Conservation (phyloP, 2,113 vertebrate genomes). For the Erythrocercus mccallii region DNA sequence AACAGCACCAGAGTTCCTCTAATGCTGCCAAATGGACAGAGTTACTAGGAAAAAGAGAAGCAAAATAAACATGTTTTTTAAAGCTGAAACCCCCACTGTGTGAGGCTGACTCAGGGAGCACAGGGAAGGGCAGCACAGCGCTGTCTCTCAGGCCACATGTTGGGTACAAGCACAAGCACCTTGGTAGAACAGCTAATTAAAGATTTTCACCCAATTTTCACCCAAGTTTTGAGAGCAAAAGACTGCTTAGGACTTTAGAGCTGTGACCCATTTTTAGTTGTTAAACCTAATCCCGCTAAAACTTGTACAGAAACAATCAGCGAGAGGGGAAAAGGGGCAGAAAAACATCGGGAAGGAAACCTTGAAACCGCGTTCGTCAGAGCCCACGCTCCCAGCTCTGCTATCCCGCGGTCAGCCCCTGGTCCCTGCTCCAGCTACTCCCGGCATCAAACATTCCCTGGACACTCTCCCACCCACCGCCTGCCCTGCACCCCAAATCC, state of each 20-base stretch:
- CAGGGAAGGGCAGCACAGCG: not conserved
- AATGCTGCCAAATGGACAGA: not conserved
- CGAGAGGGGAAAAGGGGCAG: not conserved
- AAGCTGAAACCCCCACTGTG: not conserved
- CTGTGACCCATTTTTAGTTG: not conserved
- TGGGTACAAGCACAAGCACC: not conserved
- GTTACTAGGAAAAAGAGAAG: not conserved
- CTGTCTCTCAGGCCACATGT: not conserved
- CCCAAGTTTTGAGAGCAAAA: not conserved
- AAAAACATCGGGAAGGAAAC: not conserved
- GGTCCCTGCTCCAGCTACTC: not conserved
- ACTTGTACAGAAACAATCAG: not conserved
- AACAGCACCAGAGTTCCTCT: not conserved
- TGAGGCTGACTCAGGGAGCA: not conserved
- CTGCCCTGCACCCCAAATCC: not conserved
- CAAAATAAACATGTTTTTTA: not conserved
- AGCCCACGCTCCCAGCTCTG: not conserved
- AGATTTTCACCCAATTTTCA: not conserved
- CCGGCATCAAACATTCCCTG: not conserved
- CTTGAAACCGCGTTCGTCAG: not conserved
- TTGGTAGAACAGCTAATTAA: not conserved
- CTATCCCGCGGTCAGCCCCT: not conserved
- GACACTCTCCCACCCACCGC: not conserved
- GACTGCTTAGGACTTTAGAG: not conserved
- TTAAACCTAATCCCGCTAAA: not conserved